Percentiles rank a stretch among this genome's conserved stretches.
Evolutionary conservation across 2,797 vertebrate species (phyloP).

Genomic region (Clarias fuscus): DNA sequence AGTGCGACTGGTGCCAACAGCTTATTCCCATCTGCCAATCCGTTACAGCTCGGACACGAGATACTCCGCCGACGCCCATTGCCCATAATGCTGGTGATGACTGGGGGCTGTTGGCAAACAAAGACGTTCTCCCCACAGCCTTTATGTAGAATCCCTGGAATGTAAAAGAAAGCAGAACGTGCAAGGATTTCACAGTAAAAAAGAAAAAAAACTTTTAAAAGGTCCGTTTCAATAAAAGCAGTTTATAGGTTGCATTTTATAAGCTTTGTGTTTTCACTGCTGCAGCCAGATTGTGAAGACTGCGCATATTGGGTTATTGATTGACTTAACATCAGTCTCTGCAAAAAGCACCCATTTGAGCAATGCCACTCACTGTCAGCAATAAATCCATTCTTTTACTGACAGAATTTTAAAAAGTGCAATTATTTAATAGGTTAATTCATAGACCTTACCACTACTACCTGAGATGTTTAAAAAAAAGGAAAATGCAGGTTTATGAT

Average conservation of each 20-base stretch:
- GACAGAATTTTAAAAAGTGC: slow-evolving; percentile 2
- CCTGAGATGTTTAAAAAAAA: neutral
- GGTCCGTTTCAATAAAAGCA: slow-evolving; percentile 36
- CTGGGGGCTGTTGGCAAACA: slow-evolving; percentile 94
- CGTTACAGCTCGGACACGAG: slow-evolving; percentile 98
- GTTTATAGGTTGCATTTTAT: slow-evolving; percentile 42
- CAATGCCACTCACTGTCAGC: slow-evolving; percentile 5
- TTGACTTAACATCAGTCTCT: slow-evolving; percentile 10
- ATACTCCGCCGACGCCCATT: slow-evolving; percentile 96
- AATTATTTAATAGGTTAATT: slow-evolving; percentile 3
- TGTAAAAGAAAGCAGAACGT: slow-evolving; percentile 27
- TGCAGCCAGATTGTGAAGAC: slow-evolving; percentile 28
- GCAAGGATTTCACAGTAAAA: slow-evolving; percentile 31
- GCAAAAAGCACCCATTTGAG: slow-evolving; percentile 32
- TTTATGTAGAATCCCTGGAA: slow-evolving; percentile 94
- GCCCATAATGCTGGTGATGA: slow-evolving; percentile 96
- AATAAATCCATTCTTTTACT: neutral
- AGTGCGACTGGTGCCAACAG: slow-evolving; percentile 93
- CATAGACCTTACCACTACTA: neutral
- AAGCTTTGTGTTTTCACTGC: slow-evolving; percentile 37
- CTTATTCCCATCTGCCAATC: slow-evolving; percentile 97
- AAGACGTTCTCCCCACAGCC: slow-evolving; percentile 97
- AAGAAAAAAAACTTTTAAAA: slow-evolving; percentile 27
- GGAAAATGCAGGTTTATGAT: neutral
- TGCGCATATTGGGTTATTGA: slow-evolving; percentile 36